Evolutionary conservation across 2,113 vertebrate species (phyloP), one percentile per base, ranked within the genome.

Genomic region (Phainopepla nitens): DNA sequence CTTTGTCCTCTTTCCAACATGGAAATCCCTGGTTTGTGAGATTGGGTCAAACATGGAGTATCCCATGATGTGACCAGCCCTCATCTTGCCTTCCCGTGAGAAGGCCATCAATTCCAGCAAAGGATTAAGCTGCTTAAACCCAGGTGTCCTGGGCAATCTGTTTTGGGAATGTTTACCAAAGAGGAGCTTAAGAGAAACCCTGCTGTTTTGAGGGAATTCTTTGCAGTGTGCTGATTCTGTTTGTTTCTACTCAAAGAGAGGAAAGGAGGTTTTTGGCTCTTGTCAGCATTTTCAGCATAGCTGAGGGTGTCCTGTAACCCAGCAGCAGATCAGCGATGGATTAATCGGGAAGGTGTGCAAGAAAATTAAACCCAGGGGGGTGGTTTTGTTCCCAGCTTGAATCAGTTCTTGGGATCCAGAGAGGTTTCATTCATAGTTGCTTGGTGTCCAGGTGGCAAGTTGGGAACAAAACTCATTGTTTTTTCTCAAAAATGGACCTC

Each of bases 391-490:
- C 53, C 10, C 1, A 53, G 62, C 61, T 57, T 2, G 3, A 45
- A 17, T 19, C 56, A 64, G 47, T 60, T 77, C n/a, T 57, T 23
- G 22, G 54, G 77, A 89, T 78, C 82, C 68, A 45, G 42, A 75
- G 56, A 33, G 51, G 33, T 80, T 90, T 72, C 73, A 20, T 66
- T 68, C 5, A 4, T 58, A 29, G n/a, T 19, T 56, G n/a, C 39
- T 75, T 8, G 1, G 19, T 80, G 58, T 69, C 44, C 10, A 50
- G 25, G 29, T 31, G 27, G 35, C 0, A 0, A 49, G 41, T 6
- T 89, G 50, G 54, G 44, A 44, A 53, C 11, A 73, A 49, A 49
- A 3, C 7, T 9, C 10, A 14, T 28, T 18, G 13, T 36, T 87
- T 87, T 87, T 66, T 13, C 16, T 39, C 35, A n/a, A 5, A 58